Conservation (phyloP, 2,113 vertebrate genomes). For the Podarcis muralis region DNA sequence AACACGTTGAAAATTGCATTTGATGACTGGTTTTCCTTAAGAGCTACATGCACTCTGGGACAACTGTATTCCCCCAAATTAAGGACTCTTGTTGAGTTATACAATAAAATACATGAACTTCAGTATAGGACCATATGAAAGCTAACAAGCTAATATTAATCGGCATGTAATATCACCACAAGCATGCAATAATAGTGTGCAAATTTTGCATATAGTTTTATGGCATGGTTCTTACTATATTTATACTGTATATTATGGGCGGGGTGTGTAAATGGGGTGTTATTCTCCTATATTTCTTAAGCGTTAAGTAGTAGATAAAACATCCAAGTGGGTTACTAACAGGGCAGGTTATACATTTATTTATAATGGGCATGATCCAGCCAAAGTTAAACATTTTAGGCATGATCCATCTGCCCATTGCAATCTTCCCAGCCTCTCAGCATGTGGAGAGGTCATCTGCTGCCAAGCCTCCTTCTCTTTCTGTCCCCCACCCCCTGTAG, state of each 20-base stretch:
- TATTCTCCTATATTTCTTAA: slow-evolving; percentile 60
- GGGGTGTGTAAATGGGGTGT: slow-evolving; percentile 65
- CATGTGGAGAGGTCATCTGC: neutral
- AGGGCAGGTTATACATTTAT: slow-evolving; percentile 58
- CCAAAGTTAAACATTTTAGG: neutral
- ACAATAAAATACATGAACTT: slow-evolving; percentile 72
- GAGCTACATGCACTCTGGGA: slow-evolving; percentile 70
- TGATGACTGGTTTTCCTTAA: slow-evolving; percentile 63
- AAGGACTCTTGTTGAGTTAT: slow-evolving; percentile 71
- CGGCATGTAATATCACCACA: slow-evolving; percentile 85
- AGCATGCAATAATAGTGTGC: slow-evolving; percentile 91
- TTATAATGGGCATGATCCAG: neutral
- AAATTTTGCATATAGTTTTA: slow-evolving; percentile 81
- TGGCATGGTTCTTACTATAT: slow-evolving; percentile 91
- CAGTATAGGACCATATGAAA: slow-evolving; percentile 74
- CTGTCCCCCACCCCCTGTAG: no score
- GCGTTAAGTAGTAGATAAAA: slow-evolving; percentile 59
- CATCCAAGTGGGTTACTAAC: slow-evolving; percentile 58
- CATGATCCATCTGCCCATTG: neutral
- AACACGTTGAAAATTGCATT: slow-evolving; percentile 30
- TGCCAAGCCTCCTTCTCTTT: neutral
- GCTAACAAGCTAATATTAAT: slow-evolving; percentile 75
- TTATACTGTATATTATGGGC: slow-evolving; percentile 82
- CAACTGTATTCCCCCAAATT: slow-evolving; percentile 41
- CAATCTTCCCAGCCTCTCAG: neutral